These are phyloP conservation scores for Lithophane leautieri DNA, from an alignment of 2,888 invertebrate species.

Conservation along the genomic window DNA sequence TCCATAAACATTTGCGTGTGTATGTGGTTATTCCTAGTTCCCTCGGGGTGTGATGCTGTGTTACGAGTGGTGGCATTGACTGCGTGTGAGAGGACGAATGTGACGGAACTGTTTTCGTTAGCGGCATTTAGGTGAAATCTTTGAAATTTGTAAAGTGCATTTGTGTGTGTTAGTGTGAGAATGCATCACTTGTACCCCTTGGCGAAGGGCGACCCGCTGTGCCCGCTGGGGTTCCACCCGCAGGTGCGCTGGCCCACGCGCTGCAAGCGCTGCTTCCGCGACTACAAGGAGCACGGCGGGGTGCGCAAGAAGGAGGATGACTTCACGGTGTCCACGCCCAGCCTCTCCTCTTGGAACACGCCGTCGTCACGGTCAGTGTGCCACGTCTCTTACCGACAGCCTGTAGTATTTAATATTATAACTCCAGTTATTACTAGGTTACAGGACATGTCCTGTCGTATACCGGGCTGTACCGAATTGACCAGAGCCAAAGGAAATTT, in stretches of 20 bases:
- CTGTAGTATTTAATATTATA: neutral
- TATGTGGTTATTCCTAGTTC: constrained; percentile 71
- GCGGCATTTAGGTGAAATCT: constrained; percentile 84
- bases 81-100: constrained; percentile 70
- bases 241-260: constrained; percentile 98
- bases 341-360: constrained; percentile 92
- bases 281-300: constrained; percentile 97
- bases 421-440: neutral
- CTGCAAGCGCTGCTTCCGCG: constrained; percentile 97
- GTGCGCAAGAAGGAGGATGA: constrained; percentile 92
- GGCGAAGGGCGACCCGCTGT: constrained; percentile 96
- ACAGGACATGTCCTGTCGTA: neutral
- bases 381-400: neutral
- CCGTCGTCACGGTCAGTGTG: constrained; percentile 89
- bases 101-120: constrained; percentile 70
- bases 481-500: neutral
- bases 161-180: constrained; percentile 77
- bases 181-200: constrained; percentile 95
- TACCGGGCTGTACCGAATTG: neutral
- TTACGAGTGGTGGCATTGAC: constrained; percentile 62
- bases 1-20: constrained; percentile 84
- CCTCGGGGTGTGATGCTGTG: constrained; percentile 62
- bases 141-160: constrained; percentile 87
- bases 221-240: constrained; percentile 98
- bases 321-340: constrained; percentile 94